Evolutionary conservation across 2,888 invertebrate species (phyloP).

Genomic region (Cheilosia impressa): DNA sequence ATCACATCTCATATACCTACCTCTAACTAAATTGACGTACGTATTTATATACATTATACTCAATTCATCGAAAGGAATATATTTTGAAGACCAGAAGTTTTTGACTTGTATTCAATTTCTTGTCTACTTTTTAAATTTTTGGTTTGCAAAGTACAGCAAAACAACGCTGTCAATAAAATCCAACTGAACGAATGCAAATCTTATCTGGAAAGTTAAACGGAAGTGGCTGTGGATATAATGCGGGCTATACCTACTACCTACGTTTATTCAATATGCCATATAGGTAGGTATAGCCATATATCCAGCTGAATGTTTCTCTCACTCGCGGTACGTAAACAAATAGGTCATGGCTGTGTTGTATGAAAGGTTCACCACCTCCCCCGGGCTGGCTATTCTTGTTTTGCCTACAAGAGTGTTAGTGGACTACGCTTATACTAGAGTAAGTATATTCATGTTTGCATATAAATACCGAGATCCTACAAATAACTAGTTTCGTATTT

Average conservation of each 20-base stretch:
- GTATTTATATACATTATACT: no score
- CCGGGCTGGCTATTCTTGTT: not conserved
- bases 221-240: conserved; percentile 39
- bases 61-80: no score
- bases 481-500: not conserved
- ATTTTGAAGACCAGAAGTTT: no score
- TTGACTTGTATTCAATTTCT: no score
- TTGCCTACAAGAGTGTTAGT: not conserved
- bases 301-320: conserved; percentile 7
- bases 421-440: not conserved
- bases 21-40: no score
- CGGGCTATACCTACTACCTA: conserved; percentile 8
- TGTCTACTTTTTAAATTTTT: no score
- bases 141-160: no score
- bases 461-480: not conserved
- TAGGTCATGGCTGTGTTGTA: conserved; percentile 47
- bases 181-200: no score
- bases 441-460: not conserved
- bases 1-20: no score
- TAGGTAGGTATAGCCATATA: not conserved
- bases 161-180: no score
- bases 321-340: conserved; percentile 32
- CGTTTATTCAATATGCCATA: not conserved
- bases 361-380: not conserved
- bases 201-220: conserved; percentile 22